These are phyloP conservation scores for Orbicella faveolata DNA, from an alignment of 64 coral and sea anemone species.

Conservation along the genomic window DNA sequence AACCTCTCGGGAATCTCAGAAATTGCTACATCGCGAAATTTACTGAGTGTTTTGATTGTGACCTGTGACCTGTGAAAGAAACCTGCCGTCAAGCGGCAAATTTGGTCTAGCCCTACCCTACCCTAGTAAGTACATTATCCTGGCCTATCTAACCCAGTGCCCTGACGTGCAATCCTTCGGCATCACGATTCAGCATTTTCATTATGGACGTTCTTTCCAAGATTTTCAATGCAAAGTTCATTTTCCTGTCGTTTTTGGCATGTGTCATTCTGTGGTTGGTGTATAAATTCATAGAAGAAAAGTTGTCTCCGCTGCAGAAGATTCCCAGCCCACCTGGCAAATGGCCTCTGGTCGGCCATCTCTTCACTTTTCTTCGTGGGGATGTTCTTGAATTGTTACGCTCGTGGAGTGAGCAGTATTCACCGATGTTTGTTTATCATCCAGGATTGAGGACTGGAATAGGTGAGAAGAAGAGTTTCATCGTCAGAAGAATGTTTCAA, in stretches of 20 bases:
- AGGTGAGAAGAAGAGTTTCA: not conserved
- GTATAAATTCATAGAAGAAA: constrained; percentile 52
- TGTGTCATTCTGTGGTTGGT: not conserved
- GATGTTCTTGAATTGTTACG: not conserved
- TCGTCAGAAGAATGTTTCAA: too few relatives aligned
- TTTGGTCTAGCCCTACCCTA: too few relatives aligned
- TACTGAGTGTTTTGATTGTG: too few relatives aligned
- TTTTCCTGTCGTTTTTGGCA: not conserved
- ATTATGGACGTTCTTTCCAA: not conserved
- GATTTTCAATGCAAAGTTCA: not conserved
- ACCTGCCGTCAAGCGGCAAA: too few relatives aligned
- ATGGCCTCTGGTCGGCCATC: constrained; percentile 53
- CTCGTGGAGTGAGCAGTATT: constrained; percentile 37
- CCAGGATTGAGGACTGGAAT: constrained; percentile 43
- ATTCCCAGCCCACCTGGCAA: constrained; percentile 46
- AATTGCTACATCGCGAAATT: too few relatives aligned
- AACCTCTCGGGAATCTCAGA: too few relatives aligned
- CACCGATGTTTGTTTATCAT: constrained; percentile 22
- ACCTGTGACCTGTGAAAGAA: too few relatives aligned
- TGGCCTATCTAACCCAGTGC: too few relatives aligned
- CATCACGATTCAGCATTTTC: too few relatives aligned
- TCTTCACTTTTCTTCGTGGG: constrained; percentile 6
- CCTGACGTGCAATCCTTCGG: too few relatives aligned
- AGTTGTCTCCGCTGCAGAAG: constrained; percentile 42
- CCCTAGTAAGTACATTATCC: too few relatives aligned